Percentiles rank a stretch among this genome's conserved stretches.
Evolutionary conservation across 23 tunicate genomes (phyloP).

Genomic region (Halocynthia roretzi): DNA sequence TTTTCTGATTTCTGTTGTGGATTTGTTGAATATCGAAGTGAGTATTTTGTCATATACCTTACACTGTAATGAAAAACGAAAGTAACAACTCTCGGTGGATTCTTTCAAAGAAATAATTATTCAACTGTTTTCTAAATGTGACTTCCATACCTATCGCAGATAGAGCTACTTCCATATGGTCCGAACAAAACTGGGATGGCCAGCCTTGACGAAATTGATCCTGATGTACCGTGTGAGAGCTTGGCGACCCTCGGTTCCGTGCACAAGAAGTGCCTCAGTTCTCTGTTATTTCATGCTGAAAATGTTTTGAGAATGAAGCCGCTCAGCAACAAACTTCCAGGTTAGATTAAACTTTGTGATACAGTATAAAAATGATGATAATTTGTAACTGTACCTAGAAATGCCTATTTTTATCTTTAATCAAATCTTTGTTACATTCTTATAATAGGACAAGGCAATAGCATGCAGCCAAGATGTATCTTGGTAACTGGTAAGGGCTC

Average conservation of each 20-base stretch:
- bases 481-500: slow-evolving; percentile 10
- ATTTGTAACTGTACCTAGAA: too few relatives aligned
- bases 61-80: neutral
- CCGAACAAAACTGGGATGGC: neutral
- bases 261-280: neutral
- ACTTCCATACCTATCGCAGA: too few relatives aligned
- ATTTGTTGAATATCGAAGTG: neutral
- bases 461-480: slow-evolving; percentile 15
- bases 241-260: neutral
- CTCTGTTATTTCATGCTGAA: neutral
- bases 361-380: too few relatives aligned
- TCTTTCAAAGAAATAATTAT: too few relatives aligned
- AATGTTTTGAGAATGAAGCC: neutral
- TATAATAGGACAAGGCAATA: neutral
- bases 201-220: neutral
- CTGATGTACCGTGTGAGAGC: slow-evolving; percentile 25
- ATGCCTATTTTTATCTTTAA: too few relatives aligned
- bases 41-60: neutral
- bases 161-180: too few relatives aligned
- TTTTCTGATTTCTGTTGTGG: neutral
- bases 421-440: too few relatives aligned
- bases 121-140: too few relatives aligned
- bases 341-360: too few relatives aligned
- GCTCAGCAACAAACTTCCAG: neutral
- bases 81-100: too few relatives aligned